Conservation (phyloP, 2,113 vertebrate species). For the Barbus barbus region DNA sequence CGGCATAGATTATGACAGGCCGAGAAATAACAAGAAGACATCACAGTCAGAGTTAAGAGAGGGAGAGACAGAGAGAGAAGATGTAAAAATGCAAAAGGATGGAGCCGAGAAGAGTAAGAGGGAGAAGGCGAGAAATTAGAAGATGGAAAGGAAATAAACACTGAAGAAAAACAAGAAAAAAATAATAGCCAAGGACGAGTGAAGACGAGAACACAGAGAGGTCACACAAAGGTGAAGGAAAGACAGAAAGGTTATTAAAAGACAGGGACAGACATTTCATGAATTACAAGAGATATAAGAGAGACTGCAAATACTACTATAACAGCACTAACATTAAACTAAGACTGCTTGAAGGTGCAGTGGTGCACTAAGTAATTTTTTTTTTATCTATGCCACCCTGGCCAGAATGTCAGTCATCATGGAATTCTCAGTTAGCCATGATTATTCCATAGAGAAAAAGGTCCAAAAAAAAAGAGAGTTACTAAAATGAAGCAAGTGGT, state of each 20-base stretch:
- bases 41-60: neutral
- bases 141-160: neutral
- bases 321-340: too few species aligned
- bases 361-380: too few species aligned
- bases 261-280: slow-evolving; percentile 29
- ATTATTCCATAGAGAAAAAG: too few species aligned
- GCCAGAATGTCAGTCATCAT: too few species aligned
- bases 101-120: neutral
- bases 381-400: too few species aligned
- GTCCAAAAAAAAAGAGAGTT: too few species aligned
- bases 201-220: slow-evolving; percentile 16
- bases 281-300: neutral
- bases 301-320: too few species aligned
- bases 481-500: neutral
- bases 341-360: too few species aligned
- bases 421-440: too few species aligned
- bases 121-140: neutral
- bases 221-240: slow-evolving; percentile 55
- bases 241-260: slow-evolving; percentile 32
- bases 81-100: neutral
- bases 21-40: slow-evolving; percentile 74
- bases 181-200: neutral
- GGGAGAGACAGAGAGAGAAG: slow-evolving; percentile 3
- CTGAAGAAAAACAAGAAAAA: too few species aligned
- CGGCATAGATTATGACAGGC: slow-evolving; percentile 80